phyloP scores from a whole-genome alignment of 2,797 vertebrate species.

The Lacerta bilineata region DNA sequence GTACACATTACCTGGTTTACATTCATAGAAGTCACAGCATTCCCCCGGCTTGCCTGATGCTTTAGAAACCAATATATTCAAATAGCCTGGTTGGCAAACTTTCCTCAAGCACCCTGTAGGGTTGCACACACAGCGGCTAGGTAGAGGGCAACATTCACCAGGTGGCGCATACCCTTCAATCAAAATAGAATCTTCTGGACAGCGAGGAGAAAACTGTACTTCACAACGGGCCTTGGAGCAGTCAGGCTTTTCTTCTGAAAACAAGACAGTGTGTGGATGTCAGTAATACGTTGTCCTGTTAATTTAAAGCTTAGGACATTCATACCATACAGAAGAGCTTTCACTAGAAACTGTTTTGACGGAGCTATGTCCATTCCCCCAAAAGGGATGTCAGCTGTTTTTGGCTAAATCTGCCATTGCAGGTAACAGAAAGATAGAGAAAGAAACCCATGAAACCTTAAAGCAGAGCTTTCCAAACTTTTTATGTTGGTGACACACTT shows the following conservation, averaged over 20 bases:
- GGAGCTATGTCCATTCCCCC: neutral
- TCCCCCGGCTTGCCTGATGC: slow-evolving; percentile 91
- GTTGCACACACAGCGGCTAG: slow-evolving; percentile 91
- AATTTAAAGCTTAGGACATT: slow-evolving; percentile 23
- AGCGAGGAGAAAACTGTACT: slow-evolving; percentile 92
- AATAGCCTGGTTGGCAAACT: slow-evolving; percentile 90
- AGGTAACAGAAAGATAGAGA: neutral
- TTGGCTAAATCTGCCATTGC: neutral
- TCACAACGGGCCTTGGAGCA: slow-evolving; percentile 91
- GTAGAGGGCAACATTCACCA: slow-evolving; percentile 90
- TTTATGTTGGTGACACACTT: too few relatives aligned
- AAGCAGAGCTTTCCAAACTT: too few relatives aligned
- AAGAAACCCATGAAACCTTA: neutral
- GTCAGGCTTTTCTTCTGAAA: slow-evolving; percentile 91
- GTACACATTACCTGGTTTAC: slow-evolving; percentile 88
- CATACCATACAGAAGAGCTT: slow-evolving; percentile 16
- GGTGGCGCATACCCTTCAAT: slow-evolving; percentile 93
- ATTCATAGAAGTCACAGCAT: slow-evolving; percentile 93
- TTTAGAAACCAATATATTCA: slow-evolving; percentile 91
- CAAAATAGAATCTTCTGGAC: slow-evolving; percentile 90
- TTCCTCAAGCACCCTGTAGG: slow-evolving; percentile 91
- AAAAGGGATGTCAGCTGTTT: neutral
- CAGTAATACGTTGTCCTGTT: slow-evolving; percentile 33
- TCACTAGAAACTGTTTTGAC: neutral
- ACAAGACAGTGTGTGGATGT: slow-evolving; percentile 60